Evolutionary conservation across 2,113 vertebrate genomes (phyloP).

Genomic region (Trogon surrucura): DNA sequence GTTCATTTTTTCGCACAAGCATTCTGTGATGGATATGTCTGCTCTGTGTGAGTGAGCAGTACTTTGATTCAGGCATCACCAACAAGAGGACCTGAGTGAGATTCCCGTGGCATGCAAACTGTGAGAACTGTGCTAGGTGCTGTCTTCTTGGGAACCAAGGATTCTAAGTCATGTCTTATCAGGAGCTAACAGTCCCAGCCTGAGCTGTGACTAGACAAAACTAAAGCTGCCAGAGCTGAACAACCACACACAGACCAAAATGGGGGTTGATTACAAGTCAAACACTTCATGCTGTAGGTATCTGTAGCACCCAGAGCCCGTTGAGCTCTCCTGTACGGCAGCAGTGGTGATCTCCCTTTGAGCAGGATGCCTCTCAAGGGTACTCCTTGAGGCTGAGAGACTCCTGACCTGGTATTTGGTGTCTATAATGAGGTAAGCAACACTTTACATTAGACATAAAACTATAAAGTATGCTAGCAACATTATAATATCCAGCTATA

Average conservation of each 20-base stretch:
- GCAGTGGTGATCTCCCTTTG: not conserved
- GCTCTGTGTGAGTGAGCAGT: not conserved
- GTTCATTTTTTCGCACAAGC: not conserved
- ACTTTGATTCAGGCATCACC: not conserved
- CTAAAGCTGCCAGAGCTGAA: not conserved
- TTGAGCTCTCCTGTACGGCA: not conserved
- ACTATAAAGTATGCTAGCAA: not conserved
- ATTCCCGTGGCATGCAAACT: not conserved
- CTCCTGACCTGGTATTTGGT: rapidly evolving
- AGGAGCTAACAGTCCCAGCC: not conserved
- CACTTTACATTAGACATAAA: not conserved
- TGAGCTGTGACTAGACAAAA: not conserved
- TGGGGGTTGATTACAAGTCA: rapidly evolving
- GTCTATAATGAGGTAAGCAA: rapidly evolving
- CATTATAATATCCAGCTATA: not conserved
- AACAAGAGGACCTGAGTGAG: not conserved
- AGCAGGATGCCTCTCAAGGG: not conserved
- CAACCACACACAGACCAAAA: not conserved
- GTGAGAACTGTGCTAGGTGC: not conserved
- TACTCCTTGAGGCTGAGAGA: not conserved
- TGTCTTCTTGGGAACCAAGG: not conserved
- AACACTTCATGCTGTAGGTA: rapidly evolving
- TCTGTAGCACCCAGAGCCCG: rapidly evolving
- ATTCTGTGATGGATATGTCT: rapidly evolving
- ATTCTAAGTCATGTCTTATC: not conserved